Evolutionary conservation across 2,888 invertebrate species (phyloP), one percentile per base, ranked within the genome.

Genomic region (Megamerina dolium): DNA sequence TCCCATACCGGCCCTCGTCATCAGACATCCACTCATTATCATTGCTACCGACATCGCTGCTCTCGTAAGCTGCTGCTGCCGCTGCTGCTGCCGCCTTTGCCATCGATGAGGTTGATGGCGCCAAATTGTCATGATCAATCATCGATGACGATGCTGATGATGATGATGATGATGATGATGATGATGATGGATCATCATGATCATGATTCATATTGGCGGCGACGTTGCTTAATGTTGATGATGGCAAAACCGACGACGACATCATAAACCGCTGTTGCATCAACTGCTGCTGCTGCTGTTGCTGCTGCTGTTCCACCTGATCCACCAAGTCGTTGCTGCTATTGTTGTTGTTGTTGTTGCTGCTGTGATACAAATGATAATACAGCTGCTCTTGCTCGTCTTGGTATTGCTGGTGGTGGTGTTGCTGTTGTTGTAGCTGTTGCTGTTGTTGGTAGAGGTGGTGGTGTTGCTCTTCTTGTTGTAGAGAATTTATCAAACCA

Each of bases 1-100:
- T 77, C 74, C 77, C 75, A 68, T 67, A 70, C 77, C 71, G 68
- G 75, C 78, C 78, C 77, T 76, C 76, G 60, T 68, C 61, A 64
- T 64, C 62, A 61, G 68, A 68, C 61, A 60, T 61, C 48, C 43
- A 40, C 63, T 66, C 58, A 56, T 60, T 61, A 55, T 55, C 56
- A 50, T 53, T 48, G 53, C 48, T 53, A 46, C 54, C n/a, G n/a
- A n/a, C n/a, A n/a, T n/a, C n/a, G n/a, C n/a, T n/a, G 50, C 53
- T 54, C 49, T 52, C 52, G 45, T 50, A 56, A 55, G 53, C 56
- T 57, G 50, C 57, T 54, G 58, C 59, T 54, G 54, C 50, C 51
- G 39, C 48, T 35, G 45, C 32, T 30, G 40, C 43, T 20, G 31
- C 32, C 9, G 39, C 8, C 23, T 38, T 13, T 13, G 36, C 20